Conservation (phyloP, 35 echinoderm and acorn worm genomes). For the Lytechinus variegatus region DNA sequence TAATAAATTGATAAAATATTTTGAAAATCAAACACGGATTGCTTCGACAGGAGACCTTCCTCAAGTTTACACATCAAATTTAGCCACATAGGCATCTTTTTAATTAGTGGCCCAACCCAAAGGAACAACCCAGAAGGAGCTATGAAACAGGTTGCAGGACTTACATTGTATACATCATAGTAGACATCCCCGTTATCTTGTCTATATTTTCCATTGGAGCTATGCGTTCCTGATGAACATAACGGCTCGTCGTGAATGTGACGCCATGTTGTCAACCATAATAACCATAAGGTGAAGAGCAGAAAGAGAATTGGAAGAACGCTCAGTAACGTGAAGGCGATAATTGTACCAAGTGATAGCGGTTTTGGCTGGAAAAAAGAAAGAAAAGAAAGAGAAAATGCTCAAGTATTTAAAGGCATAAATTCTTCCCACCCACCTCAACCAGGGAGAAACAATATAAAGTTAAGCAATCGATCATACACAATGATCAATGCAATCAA, state of each 20-base stretch:
- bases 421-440: too few relatives aligned
- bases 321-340: constrained; percentile 27
- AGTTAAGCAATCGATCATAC: too few relatives aligned
- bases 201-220: not conserved
- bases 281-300: constrained; percentile 51
- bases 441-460: too few relatives aligned
- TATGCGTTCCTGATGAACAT: constrained; percentile 31
- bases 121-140: too few relatives aligned
- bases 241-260: constrained; percentile 67
- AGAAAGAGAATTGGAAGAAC: constrained; percentile 53
- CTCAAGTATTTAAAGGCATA: too few relatives aligned
- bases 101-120: too few relatives aligned
- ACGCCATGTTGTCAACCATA: constrained; percentile 78
- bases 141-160: not conserved
- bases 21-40: too few relatives aligned
- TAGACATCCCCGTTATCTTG: constrained; percentile 46
- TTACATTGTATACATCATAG: constrained; percentile 35
- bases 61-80: too few relatives aligned
- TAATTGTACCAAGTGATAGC: constrained; percentile 53
- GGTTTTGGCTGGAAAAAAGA: constrained; percentile 44
- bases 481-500: too few relatives aligned
- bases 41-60: too few relatives aligned
- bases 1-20: too few relatives aligned
- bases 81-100: too few relatives aligned
- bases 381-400: not conserved